Percentiles rank a stretch among this genome's conserved stretches.
These are phyloP conservation scores for Micropoecilia bifurca DNA, from an alignment of 2,797 vertebrate species.

Conservation along the genomic window DNA sequence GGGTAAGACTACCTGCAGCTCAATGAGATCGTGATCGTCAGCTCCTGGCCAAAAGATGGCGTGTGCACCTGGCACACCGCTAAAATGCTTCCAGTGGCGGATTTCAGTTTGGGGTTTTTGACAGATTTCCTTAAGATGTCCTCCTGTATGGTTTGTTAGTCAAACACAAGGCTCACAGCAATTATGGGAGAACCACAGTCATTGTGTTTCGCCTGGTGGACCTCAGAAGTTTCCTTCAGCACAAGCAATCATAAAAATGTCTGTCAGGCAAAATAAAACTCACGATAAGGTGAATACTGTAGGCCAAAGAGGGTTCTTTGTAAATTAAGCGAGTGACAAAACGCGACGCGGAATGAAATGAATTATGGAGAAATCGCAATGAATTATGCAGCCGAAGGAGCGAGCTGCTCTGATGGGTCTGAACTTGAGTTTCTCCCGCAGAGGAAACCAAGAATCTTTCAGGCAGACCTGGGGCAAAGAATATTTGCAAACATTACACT, in stretches of 20 bases:
- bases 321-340: constrained; percentile 54
- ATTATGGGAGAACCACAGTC: constrained; percentile 39
- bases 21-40: constrained; percentile 37
- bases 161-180: constrained; percentile 55
- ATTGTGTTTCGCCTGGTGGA: not conserved
- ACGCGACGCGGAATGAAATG: constrained; percentile 53
- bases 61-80: constrained; percentile 41
- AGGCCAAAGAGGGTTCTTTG: constrained; percentile 26
- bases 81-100: constrained; percentile 1
- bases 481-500: constrained; percentile 68
- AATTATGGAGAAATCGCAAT: constrained; percentile 62
- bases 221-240: constrained; percentile 16
- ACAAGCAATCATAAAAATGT: not conserved
- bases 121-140: constrained; percentile 32
- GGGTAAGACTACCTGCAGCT: constrained; percentile 64
- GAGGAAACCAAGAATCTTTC: constrained; percentile 61
- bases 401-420: constrained; percentile 62
- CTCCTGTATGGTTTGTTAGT: constrained; percentile 37
- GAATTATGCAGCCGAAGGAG: constrained; percentile 66
- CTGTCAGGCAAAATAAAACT: not conserved
- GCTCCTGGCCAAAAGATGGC: constrained; percentile 52
- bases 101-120: constrained; percentile 29
- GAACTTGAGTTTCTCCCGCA: constrained; percentile 62
- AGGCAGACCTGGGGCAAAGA: constrained; percentile 23
- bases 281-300: constrained; percentile 2